A percentile compares a stretch with the other conserved stretches of the same genome.
These are phyloP conservation scores for Cacatua alba DNA, from an alignment of 2,113 vertebrate species.

Conservation along the genomic window DNA sequence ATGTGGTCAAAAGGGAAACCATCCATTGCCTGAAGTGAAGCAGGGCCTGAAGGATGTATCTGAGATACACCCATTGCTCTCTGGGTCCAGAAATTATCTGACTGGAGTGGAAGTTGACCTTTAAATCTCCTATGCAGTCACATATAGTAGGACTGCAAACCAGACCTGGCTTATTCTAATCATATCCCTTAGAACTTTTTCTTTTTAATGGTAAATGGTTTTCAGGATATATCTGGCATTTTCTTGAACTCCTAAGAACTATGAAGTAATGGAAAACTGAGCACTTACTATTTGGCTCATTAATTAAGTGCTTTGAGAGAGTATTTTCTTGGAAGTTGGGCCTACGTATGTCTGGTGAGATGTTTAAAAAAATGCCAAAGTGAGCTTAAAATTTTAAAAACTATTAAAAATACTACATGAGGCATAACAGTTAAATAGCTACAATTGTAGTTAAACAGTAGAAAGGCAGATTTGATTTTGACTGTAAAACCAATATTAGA, in stretches of 20 bases:
- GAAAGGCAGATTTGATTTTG: slow-evolving; percentile 28
- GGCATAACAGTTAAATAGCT: background rate
- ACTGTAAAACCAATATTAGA: slow-evolving; percentile 24
- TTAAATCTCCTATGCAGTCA: background rate
- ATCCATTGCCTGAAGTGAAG: background rate
- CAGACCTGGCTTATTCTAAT: background rate
- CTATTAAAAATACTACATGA: background rate
- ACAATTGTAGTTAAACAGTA: background rate
- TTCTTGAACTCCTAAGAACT: background rate
- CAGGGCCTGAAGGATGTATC: background rate
- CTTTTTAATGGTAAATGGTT: background rate
- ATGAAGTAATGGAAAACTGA: background rate
- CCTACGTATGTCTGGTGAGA: background rate
- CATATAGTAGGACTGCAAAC: background rate
- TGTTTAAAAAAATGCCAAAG: background rate
- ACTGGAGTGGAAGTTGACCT: background rate
- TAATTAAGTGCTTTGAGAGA: background rate
- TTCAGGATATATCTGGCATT: background rate
- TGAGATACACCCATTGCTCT: background rate
- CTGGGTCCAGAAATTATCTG: background rate
- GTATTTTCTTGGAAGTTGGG: background rate
- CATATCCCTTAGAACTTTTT: background rate
- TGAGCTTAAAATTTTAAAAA: background rate
- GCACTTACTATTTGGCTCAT: background rate
- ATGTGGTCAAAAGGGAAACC: background rate